Base-by-base conservation (phyloP, 2,888 invertebrate genomes). In the Cataglyphis albicans region DNA sequence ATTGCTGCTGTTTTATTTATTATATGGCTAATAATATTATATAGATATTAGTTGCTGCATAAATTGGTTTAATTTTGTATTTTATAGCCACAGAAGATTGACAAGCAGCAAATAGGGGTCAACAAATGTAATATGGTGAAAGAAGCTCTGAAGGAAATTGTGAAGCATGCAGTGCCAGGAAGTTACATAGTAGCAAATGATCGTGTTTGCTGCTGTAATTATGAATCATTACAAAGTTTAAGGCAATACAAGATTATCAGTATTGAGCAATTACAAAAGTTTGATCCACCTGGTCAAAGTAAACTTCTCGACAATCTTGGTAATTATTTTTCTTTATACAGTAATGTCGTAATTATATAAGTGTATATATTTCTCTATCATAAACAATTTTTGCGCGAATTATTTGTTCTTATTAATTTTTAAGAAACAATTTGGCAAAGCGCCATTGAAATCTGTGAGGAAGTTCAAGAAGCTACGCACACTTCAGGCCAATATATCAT, bases 351-450 rank as follows among this genome's bases (percentile, higher is more conserved):
- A 64, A 10, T 21, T 35, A 38, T 1, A 48, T 1, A 7, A 0
- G 15, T 65, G n/a, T 61, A 5, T 48, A 48, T 52, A 35, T n/a
- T 55, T 21, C 3, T 29, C 0, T 32, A 15, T 1, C 7, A n/a
- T 35, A 18, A 48, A 48, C 3, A 21, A 9, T n/a, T 29, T 61
- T 82, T 0, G 75, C 48, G 1, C 1, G 52, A 52, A 52, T 57
- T 32, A 32, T 68, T 9, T 18, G 7, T 59, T 35, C 4, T 29
- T 3, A 6, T 61, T 12, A 72, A 95, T 95, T 95, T 95, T 93
- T 93, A 93, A 93, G 96, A 96, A 87, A 96, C 96, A 0, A 96
- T 97, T 87, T 97, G 97, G 97, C 95, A 95, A n/a, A 95, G 96
- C 55, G 96, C 96, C 7, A 93, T 96, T n/a, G 93, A 95, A 18